Conservation (phyloP, 2,113 vertebrate species). For the Ciconia stormi region DNA sequence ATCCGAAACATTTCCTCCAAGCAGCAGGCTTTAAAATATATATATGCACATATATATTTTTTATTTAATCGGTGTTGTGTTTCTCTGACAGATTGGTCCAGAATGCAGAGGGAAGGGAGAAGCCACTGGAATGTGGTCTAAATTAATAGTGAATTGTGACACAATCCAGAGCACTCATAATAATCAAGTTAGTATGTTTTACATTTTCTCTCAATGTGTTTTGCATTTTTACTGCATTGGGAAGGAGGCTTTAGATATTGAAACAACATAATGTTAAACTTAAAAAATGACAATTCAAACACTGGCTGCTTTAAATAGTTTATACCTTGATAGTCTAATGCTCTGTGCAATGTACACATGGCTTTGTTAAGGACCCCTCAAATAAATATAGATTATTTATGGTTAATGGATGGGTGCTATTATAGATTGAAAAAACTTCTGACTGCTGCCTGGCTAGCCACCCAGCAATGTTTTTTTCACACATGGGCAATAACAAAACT, state of each 20-base stretch:
- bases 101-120: conserved; percentile 64
- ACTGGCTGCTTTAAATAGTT: conserved; percentile 62
- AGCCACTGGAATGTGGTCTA: conserved; percentile 71
- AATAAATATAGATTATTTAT: conserved; percentile 44
- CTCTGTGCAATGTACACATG: conserved; percentile 34
- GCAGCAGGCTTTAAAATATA: conserved; percentile 39
- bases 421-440: not conserved
- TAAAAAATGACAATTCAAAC: conserved; percentile 65
- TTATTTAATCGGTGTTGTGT: conserved; percentile 28
- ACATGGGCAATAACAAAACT: not conserved
- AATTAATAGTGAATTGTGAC: conserved; percentile 73
- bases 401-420: conserved; percentile 10
- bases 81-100: conserved; percentile 52
- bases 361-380: not conserved
- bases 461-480: not conserved
- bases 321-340: conserved; percentile 56
- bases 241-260: conserved; percentile 61
- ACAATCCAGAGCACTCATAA: conserved; percentile 68
- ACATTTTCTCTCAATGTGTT: conserved; percentile 72
- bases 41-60: not conserved
- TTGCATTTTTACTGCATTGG: conserved; percentile 63
- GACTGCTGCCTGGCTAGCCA: not conserved
- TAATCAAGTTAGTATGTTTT: conserved; percentile 73
- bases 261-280: conserved; percentile 61
- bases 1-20: not conserved